Evolutionary conservation across 2,797 vertebrate species (phyloP).

Genomic region (Thaleichthys pacificus): DNA sequence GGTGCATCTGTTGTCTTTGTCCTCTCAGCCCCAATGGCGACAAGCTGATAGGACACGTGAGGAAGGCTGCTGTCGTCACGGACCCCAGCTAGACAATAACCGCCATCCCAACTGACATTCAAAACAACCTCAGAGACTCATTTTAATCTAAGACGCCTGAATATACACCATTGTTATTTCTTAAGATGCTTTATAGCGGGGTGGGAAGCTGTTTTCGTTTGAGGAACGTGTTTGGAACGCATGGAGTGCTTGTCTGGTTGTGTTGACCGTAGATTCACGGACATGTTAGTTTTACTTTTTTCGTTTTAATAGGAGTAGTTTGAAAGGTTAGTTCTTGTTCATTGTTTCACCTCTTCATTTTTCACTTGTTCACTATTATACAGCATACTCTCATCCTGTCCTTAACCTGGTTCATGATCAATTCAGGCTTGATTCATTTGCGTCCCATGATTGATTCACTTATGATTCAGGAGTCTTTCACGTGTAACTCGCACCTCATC

Average conservation of each 20-base stretch:
- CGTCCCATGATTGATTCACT: no score
- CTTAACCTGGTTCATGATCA: no score
- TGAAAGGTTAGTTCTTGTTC: no score
- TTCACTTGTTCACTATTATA: background rate
- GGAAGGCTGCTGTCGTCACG: conserved; percentile 77
- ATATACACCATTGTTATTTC: conserved; percentile 34
- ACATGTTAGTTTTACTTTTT: no score
- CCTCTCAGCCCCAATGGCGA: conserved; percentile 76
- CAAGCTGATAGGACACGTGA: conserved; percentile 77
- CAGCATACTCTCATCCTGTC: background rate
- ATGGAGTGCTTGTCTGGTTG: conserved; percentile 4
- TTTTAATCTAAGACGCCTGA: conserved; percentile 49
- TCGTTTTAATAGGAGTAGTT: no score
- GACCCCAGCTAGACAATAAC: conserved; percentile 77
- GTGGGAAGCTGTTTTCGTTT: background rate
- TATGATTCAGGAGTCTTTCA: no score
- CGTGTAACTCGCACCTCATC: no score
- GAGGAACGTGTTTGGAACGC: conserved; percentile 9
- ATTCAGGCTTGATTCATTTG: no score
- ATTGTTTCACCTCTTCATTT: background rate
- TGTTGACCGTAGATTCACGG: no score
- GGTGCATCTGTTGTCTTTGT: conserved; percentile 63
- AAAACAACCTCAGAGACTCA: conserved; percentile 59
- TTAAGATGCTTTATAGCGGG: conserved; percentile 27
- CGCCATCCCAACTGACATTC: conserved; percentile 74